Conservation (phyloP, 2,113 vertebrate species). For the Zosterops pallidus region DNA sequence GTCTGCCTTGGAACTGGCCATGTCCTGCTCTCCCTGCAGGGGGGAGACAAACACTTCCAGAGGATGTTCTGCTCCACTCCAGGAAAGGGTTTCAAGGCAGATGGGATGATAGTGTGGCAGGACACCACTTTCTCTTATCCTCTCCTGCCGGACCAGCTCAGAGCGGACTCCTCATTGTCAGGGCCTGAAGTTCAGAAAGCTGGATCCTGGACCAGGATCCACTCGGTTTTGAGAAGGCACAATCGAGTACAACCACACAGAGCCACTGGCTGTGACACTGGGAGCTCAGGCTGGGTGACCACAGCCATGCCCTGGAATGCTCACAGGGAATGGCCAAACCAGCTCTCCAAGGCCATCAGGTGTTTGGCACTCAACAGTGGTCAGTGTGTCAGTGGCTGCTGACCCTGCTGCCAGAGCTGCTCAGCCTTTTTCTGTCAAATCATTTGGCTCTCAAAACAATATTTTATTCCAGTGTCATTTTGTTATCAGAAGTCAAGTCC, state of each 20-base stretch:
- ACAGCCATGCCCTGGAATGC: background rate
- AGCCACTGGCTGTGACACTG: accelerated
- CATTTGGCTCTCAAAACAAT: background rate
- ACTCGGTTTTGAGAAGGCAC: background rate
- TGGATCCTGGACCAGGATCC: background rate
- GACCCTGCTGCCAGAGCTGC: background rate
- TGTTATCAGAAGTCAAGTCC: background rate
- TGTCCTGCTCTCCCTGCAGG: background rate
- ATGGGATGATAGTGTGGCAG: background rate
- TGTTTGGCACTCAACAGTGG: background rate
- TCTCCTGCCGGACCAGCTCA: background rate
- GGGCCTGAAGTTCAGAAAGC: background rate
- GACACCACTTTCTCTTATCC: background rate
- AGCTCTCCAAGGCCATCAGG: background rate
- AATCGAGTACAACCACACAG: accelerated
- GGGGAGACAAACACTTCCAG: background rate
- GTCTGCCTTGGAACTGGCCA: background rate
- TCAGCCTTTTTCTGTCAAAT: background rate
- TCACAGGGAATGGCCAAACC: background rate
- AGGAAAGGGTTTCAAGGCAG: background rate
- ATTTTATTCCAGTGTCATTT: background rate
- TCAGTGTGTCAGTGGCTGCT: background rate
- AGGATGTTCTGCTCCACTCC: background rate
- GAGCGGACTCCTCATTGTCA: background rate
- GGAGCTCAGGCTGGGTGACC: background rate